phyloP scores from a whole-genome alignment of 2,113 vertebrate genomes.

The Delphinapterus leucas region DNA sequence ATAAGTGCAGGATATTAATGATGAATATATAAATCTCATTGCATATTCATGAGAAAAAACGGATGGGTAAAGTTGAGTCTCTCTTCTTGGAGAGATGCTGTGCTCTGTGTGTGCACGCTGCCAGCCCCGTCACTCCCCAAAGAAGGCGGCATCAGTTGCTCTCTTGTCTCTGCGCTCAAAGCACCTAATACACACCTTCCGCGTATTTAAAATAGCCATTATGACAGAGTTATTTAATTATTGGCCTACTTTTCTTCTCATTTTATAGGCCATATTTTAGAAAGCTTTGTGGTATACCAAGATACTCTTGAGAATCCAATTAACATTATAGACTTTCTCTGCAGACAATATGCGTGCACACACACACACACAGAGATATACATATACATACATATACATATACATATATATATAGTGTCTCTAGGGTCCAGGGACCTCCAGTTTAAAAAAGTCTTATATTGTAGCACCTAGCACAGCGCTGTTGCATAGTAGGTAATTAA shows the following conservation, averaged over 20 bases:
- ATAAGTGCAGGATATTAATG: not conserved
- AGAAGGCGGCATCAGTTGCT: not conserved
- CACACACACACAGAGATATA: not conserved
- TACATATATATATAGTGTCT: not conserved
- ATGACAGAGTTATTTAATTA: not conserved
- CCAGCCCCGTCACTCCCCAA: rapidly evolving
- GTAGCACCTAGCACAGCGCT: too few species aligned
- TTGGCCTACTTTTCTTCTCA: not conserved
- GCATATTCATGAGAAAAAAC: not conserved
- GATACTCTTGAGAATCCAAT: not conserved
- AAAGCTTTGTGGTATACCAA: not conserved
- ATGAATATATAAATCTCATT: not conserved
- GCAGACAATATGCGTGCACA: not conserved
- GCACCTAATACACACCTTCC: not conserved
- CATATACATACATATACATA: not conserved
- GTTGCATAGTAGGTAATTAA: not conserved
- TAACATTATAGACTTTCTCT: not conserved
- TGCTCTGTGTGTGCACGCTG: too few species aligned
- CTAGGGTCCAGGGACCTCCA: too few species aligned
- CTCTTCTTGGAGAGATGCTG: not conserved
- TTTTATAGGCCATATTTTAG: not conserved
- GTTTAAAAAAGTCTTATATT: not conserved
- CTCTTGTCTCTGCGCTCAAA: not conserved
- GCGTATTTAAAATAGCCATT: too few species aligned
- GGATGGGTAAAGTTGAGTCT: not conserved